Evolutionary conservation across 2,113 vertebrate genomes (phyloP).

Genomic region (Channa argus): DNA sequence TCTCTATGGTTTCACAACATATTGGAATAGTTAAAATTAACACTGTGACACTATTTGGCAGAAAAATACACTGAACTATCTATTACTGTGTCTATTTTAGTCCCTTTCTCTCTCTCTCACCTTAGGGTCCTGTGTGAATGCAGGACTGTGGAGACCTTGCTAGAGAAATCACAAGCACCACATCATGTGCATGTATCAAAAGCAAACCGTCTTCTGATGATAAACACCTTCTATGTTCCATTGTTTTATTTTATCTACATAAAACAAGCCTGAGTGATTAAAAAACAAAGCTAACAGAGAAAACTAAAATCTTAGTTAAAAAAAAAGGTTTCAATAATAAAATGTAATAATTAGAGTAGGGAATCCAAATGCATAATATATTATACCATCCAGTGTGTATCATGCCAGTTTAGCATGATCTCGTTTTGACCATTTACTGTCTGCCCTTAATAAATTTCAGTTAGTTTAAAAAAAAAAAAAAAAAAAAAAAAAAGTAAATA

Average conservation of each 20-base stretch:
- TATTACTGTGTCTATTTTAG: constrained; percentile 75
- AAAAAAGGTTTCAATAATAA: constrained; percentile 28
- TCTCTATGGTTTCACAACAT: constrained; percentile 80
- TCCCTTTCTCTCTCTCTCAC: constrained; percentile 15
- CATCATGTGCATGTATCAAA: background rate
- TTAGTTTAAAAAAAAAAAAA: constrained; percentile 20
- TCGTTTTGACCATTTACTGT: constrained; percentile 57
- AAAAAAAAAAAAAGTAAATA: background rate
- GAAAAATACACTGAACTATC: constrained; percentile 70
- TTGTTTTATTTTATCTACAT: constrained; percentile 66
- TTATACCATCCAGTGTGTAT: constrained; percentile 25
- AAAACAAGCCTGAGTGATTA: constrained; percentile 57
- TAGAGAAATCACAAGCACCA: background rate
- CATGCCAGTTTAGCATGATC: constrained; percentile 39
- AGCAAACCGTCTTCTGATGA: constrained; percentile 11
- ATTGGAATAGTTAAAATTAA: constrained; percentile 88
- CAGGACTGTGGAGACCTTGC: constrained; percentile 8
- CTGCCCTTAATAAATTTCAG: constrained; percentile 64
- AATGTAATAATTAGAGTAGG: constrained; percentile 19
- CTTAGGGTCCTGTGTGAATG: constrained; percentile 26
- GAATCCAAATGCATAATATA: constrained; percentile 17
- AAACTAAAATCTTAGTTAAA: constrained; percentile 51
- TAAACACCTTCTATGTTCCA: background rate
- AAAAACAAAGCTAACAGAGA: constrained; percentile 41
- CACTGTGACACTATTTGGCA: constrained; percentile 85